Percentiles rank a stretch among this genome's conserved stretches.
phyloP scores from a whole-genome alignment of 2,888 invertebrate species.

The Lysandra coridon region DNA sequence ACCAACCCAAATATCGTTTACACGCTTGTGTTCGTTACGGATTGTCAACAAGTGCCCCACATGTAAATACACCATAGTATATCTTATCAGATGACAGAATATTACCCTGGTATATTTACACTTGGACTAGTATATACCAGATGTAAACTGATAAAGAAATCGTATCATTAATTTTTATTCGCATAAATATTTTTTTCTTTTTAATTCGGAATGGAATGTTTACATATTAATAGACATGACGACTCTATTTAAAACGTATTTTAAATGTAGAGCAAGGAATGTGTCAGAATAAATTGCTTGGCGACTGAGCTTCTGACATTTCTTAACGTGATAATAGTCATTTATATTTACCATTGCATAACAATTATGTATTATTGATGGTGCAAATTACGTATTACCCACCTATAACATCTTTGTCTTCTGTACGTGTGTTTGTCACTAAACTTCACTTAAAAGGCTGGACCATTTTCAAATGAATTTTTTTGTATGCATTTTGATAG shows the following conservation, averaged over 20 bases:
- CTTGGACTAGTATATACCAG: not conserved
- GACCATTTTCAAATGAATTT: too few species aligned
- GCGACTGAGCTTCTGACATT: not conserved
- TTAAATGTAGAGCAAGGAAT: not conserved
- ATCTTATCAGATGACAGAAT: not conserved
- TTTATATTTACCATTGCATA: too few species aligned
- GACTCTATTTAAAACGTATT: not conserved
- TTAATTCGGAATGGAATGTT: not conserved
- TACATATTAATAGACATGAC: not conserved
- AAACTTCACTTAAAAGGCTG: too few species aligned
- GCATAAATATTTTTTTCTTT: not conserved
- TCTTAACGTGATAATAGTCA: not conserved
- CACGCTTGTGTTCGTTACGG: not conserved
- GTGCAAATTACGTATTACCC: too few species aligned
- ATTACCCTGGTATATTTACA: not conserved
- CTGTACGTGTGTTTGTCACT: too few species aligned
- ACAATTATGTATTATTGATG: too few species aligned
- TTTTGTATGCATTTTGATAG: too few species aligned
- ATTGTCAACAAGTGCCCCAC: too few species aligned
- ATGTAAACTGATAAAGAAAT: constrained; percentile 4
- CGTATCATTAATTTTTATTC: not conserved
- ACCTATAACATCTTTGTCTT: too few species aligned
- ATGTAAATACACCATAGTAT: not conserved
- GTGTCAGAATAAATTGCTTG: not conserved
- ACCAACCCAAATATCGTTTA: not conserved